Evolutionary conservation across 2,888 invertebrate species (phyloP).

Genomic region (Andrena chrysosceles): DNA sequence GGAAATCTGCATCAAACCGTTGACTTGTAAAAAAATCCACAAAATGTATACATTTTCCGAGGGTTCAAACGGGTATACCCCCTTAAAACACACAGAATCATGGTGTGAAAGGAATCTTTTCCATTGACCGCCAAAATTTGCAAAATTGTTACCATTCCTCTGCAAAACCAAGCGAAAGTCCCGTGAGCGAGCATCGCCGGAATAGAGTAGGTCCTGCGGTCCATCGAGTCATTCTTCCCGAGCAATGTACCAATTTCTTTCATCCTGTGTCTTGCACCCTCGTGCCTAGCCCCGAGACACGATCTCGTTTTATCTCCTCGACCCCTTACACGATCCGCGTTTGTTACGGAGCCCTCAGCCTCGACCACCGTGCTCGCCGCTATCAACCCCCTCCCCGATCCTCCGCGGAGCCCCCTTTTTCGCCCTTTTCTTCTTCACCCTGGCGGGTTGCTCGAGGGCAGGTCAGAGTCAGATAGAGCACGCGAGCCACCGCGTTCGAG

Average conservation of each 20-base stretch:
- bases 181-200: not conserved
- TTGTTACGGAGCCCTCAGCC: conserved; percentile 78
- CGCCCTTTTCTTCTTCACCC: conserved; percentile 51
- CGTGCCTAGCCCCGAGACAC: conserved; percentile 76
- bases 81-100: too few relatives aligned
- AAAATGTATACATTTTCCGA: too few relatives aligned
- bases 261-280: conserved; percentile 75
- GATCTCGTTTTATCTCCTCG: conserved; percentile 84
- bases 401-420: conserved; percentile 22
- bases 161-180: not conserved
- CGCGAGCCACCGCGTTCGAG: conserved; percentile 74
- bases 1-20: too few relatives aligned
- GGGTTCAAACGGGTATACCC: too few relatives aligned
- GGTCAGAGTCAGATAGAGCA: conserved; percentile 81
- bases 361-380: conserved; percentile 61
- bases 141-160: not conserved
- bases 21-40: too few relatives aligned
- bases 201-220: conserved; percentile 38
- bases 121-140: not conserved
- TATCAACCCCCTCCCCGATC: conserved; percentile 51
- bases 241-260: conserved; percentile 83
- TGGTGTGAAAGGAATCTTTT: too few relatives aligned
- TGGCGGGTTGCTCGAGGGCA: conserved; percentile 68
- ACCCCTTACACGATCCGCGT: conserved; percentile 83
- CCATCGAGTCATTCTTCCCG: conserved; percentile 74